These are phyloP conservation scores for Drosophila melanosoma DNA, from an alignment of 2,888 invertebrate species.

Conservation along the genomic window DNA sequence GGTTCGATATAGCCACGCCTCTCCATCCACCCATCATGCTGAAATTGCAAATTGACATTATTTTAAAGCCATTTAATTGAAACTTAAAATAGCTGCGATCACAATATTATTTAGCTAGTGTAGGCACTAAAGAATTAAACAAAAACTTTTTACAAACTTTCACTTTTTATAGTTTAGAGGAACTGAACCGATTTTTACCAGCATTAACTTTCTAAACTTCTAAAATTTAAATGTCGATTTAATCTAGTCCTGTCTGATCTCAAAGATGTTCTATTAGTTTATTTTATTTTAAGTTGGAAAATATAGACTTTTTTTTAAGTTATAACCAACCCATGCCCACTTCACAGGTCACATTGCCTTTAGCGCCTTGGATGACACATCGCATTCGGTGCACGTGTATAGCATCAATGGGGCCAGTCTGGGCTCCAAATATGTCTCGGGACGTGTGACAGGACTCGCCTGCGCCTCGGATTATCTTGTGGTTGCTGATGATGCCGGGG, in stretches of 20 bases:
- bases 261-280: too few species aligned
- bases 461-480: conserved; percentile 85
- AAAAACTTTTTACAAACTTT: not conserved
- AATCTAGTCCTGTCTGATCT: not conserved
- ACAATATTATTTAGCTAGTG: not conserved
- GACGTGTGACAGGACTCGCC: conserved; percentile 85
- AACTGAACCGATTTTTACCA: not conserved
- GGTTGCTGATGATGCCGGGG: conserved; percentile 86
- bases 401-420: conserved; percentile 86
- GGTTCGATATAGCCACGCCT: not conserved
- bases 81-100: not conserved
- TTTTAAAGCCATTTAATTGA: not conserved
- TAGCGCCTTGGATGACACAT: conserved; percentile 85
- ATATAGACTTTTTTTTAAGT: not conserved
- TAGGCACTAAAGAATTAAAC: not conserved
- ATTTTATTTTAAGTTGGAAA: not conserved
- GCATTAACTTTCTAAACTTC: not conserved
- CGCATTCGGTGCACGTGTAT: conserved; percentile 86
- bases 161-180: not conserved
- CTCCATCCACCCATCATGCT: not conserved
- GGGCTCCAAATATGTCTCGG: conserved; percentile 86
- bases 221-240: not conserved
- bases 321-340: not conserved
- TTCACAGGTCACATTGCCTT: conserved; percentile 86
- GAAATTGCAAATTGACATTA: not conserved